Conservation (phyloP, 92 coral and sea anemone species). For the Heliopora coerulea region DNA sequence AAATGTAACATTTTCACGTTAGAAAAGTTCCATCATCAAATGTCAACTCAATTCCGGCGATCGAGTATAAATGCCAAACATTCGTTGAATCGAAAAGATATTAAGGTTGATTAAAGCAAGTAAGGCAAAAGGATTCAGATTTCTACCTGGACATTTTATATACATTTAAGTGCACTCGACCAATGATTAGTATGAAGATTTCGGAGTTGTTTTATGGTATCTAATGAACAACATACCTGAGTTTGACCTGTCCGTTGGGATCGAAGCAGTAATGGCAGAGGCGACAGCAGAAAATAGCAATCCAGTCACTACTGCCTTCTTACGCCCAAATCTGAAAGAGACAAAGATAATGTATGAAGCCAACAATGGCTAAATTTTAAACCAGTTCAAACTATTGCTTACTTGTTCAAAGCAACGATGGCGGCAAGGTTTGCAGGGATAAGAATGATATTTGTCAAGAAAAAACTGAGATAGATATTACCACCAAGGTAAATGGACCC, state of each 20-base stretch:
- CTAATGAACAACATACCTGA: conserved; percentile 47
- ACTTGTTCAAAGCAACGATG: conserved; percentile 42
- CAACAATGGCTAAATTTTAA: neutral
- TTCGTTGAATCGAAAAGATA: too few relatives aligned
- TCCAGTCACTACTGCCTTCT: conserved; percentile 78
- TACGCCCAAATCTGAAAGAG: conserved; percentile 78
- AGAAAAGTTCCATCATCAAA: too few relatives aligned
- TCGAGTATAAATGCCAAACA: too few relatives aligned
- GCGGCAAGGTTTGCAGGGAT: conserved; percentile 21
- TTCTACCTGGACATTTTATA: too few relatives aligned
- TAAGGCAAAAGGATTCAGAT: too few relatives aligned
- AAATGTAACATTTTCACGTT: too few relatives aligned
- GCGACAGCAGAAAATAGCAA: conserved; percentile 78
- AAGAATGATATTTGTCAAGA: conserved; percentile 17
- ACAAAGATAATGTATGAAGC: neutral
- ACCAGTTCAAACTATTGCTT: neutral
- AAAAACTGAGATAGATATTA: conserved; percentile 32
- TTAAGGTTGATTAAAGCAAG: too few relatives aligned
- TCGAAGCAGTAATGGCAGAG: conserved; percentile 64
- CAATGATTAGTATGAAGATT: too few relatives aligned
- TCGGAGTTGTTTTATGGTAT: too few relatives aligned
- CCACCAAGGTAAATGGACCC: conserved; percentile 41
- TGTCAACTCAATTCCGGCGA: too few relatives aligned
- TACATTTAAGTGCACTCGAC: too few relatives aligned
- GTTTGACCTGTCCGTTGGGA: conserved; percentile 73